phyloP scores from a whole-genome alignment of 2,888 invertebrate genomes.

The Gnatocerus cornutus region DNA sequence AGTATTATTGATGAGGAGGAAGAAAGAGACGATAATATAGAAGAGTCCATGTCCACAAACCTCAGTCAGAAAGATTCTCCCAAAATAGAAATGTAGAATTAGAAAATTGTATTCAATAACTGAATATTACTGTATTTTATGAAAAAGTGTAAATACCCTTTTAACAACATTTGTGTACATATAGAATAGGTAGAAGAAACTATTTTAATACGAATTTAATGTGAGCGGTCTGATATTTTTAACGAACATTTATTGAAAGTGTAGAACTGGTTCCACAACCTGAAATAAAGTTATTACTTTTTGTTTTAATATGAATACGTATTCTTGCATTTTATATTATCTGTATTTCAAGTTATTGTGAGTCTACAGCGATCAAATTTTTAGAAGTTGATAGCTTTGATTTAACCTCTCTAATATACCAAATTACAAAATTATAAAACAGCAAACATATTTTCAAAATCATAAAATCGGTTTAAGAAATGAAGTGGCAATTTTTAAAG shows the following conservation, averaged over 20 bases:
- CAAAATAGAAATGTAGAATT: constrained; percentile 6
- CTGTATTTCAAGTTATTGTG: too few relatives aligned
- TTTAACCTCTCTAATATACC: too few relatives aligned
- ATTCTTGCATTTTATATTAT: too few relatives aligned
- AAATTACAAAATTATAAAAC: too few relatives aligned
- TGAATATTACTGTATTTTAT: constrained; percentile 21
- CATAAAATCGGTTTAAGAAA: too few relatives aligned
- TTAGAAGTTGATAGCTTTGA: too few relatives aligned
- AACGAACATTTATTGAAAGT: constrained; percentile 7
- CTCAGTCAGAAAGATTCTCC: constrained; percentile 43
- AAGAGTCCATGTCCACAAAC: constrained; percentile 36
- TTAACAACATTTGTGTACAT: constrained; percentile 23
- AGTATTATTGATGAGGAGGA: constrained; percentile 91
- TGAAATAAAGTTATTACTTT: constrained; percentile 24
- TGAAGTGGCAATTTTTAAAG: too few relatives aligned
- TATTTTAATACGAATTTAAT: constrained; percentile 26
- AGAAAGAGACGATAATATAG: constrained; percentile 65
- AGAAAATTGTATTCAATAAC: not conserved
- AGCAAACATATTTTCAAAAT: too few relatives aligned
- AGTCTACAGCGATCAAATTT: too few relatives aligned
- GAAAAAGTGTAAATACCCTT: constrained; percentile 32
- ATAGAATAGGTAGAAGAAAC: constrained; percentile 7
- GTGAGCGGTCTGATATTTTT: not conserved
- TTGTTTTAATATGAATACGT: constrained; percentile 41
- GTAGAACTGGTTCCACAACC: not conserved